Percentiles rank a stretch among this genome's conserved stretches.
Conservation (phyloP, 2,888 invertebrate species). For the Diarsia brunnea region DNA sequence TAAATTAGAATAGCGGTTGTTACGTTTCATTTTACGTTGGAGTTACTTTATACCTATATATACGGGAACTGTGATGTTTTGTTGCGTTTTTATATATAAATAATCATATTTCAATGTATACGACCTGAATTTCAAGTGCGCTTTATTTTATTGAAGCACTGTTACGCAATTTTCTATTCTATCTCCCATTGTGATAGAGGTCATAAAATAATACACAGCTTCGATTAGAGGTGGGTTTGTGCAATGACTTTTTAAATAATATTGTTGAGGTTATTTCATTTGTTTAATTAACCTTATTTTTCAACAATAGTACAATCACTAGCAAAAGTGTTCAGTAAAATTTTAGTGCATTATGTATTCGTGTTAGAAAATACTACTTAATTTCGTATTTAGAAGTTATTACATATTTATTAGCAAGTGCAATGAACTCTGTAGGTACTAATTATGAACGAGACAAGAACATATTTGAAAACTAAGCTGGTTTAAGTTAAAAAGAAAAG, state of each 20-base stretch:
- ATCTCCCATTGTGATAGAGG: not conserved
- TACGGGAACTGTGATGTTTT: slow-evolving; percentile 71
- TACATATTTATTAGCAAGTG: slow-evolving; percentile 15
- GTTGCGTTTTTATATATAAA: slow-evolving; percentile 29
- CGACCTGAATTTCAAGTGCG: slow-evolving; percentile 25
- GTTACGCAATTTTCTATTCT: not conserved
- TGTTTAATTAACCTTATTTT: not conserved
- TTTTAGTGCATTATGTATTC: slow-evolving; percentile 27
- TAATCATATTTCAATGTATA: slow-evolving; percentile 23
- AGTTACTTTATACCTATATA: slow-evolving; percentile 44
- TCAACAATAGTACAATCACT: slow-evolving; percentile 14
- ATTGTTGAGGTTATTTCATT: slow-evolving; percentile 14
- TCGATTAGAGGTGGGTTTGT: slow-evolving; percentile 13
- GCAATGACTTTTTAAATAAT: slow-evolving; percentile 23
- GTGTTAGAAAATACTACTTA: not conserved
- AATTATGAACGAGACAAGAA: slow-evolving; percentile 13
- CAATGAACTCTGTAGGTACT: slow-evolving; percentile 41
- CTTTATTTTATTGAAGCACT: slow-evolving; percentile 19
- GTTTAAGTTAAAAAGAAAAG: slow-evolving; percentile 31
- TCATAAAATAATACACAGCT: not conserved
- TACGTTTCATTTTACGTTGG: slow-evolving; percentile 25
- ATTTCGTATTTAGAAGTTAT: slow-evolving; percentile 1
- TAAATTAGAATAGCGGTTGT: slow-evolving; percentile 52
- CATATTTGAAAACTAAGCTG: not conserved
- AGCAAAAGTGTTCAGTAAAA: slow-evolving; percentile 18